phyloP scores from a whole-genome alignment of 1,140 invertebrate genomes.

The Pteromalus puparum region DNA sequence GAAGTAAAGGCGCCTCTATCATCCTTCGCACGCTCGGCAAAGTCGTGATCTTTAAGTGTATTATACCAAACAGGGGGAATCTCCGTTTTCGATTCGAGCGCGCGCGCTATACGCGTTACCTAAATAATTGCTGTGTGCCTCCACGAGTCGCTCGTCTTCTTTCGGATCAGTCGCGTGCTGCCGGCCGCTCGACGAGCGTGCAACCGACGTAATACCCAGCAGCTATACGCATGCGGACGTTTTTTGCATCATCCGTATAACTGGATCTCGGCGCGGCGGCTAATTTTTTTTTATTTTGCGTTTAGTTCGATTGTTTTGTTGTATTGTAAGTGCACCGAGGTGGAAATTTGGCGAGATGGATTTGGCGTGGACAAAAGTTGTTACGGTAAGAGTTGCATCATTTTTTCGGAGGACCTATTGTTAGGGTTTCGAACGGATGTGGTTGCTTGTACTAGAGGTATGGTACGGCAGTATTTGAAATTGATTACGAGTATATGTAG shows the following conservation, averaged over 20 bases:
- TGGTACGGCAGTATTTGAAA: too few relatives aligned
- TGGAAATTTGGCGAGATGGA: constrained; percentile 3
- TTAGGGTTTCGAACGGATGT: background rate
- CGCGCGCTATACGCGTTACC: background rate
- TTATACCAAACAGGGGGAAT: background rate
- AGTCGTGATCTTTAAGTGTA: background rate
- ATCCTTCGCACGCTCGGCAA: background rate
- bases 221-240: background rate
- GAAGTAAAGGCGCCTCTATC: background rate
- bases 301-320: background rate
- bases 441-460: too few relatives aligned
- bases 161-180: constrained; percentile 29
- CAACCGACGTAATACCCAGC: background rate
- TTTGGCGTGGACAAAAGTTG: constrained; percentile 30
- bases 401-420: background rate
- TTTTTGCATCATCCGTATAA: background rate
- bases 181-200: constrained; percentile 20
- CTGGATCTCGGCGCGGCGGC: background rate
- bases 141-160: background rate
- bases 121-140: background rate
- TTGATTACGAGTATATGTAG: too few relatives aligned
- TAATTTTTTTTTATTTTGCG: background rate
- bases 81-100: background rate
- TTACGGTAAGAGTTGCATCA: constrained; percentile 35
- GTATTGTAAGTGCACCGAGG: background rate